These are phyloP conservation scores for Whitmania pigra DNA, from an alignment of 1,140 invertebrate genomes.

Conservation along the genomic window DNA sequence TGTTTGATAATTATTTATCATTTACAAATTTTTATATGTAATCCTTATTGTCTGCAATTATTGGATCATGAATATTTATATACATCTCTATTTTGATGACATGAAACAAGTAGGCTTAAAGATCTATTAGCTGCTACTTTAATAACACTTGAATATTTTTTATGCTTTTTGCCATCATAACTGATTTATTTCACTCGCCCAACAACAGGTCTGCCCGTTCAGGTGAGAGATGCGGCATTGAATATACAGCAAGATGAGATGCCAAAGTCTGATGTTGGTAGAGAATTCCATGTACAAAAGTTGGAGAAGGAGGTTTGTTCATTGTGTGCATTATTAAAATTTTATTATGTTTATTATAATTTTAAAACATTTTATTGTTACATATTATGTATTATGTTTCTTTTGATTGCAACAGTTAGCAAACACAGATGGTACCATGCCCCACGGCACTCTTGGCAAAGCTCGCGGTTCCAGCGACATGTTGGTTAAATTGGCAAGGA, in stretches of 20 bases:
- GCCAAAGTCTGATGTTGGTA: conserved; percentile 94
- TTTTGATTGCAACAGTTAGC: conserved; percentile 34
- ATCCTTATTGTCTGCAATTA: no score
- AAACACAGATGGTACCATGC: conserved; percentile 43
- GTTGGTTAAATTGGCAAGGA: conserved; percentile 81
- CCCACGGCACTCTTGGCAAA: conserved; percentile 45
- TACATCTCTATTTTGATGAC: no score
- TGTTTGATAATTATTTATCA: no score
- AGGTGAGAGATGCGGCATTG: conserved; percentile 84
- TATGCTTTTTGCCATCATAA: no score
- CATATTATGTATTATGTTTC: not conserved
- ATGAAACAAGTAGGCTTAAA: no score
- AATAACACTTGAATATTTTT: no score
- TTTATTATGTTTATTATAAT: not conserved
- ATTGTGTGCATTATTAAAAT: not conserved
- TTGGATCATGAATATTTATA: no score
- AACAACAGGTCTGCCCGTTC: conserved; percentile 47
- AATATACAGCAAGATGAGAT: conserved; percentile 78
- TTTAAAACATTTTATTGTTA: not conserved
- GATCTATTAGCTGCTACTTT: no score
- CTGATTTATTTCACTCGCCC: no score
- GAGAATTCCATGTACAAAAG: conserved; percentile 90
- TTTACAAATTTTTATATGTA: no score
- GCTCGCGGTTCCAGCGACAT: conserved; percentile 58
- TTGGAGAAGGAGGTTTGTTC: conserved; percentile 41